Conservation (phyloP, 2,113 vertebrate species). For the Ramphastos sulfuratus region DNA sequence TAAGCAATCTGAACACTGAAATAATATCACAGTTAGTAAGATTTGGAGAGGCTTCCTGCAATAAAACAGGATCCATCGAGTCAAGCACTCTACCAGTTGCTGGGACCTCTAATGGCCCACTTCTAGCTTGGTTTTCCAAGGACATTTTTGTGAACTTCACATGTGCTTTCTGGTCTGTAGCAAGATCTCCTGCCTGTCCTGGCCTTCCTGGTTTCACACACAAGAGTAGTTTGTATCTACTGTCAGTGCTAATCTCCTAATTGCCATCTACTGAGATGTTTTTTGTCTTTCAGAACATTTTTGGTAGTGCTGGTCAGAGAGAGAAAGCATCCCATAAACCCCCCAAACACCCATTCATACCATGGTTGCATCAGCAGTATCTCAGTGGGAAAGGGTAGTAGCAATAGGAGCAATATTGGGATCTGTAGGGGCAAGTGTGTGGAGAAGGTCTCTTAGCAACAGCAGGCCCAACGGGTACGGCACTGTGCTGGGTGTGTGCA, state of each 20-base stretch:
- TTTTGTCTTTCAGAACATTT: neutral
- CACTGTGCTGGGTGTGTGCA: neutral
- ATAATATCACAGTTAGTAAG: neutral
- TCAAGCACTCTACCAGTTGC: neutral
- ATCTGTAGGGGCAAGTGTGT: neutral
- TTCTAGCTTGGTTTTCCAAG: neutral
- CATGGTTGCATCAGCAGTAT: neutral
- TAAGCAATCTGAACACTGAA: neutral
- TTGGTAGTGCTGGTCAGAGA: neutral
- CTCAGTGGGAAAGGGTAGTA: neutral
- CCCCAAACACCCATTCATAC: neutral
- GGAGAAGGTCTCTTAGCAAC: constrained; percentile 43
- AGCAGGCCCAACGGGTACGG: neutral
- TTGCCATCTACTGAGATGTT: neutral
- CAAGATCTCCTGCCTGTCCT: neutral
- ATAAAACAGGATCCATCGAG: neutral
- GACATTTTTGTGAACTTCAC: neutral
- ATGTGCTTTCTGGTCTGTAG: neutral
- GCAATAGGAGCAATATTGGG: neutral
- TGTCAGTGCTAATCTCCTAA: neutral
- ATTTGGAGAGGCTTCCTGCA: neutral
- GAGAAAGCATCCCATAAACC: neutral
- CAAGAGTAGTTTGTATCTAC: neutral
- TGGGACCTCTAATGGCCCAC: neutral
- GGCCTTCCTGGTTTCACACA: neutral